Conservation (phyloP, 2,888 invertebrate genomes). For the Barypeithes pellucidus region DNA sequence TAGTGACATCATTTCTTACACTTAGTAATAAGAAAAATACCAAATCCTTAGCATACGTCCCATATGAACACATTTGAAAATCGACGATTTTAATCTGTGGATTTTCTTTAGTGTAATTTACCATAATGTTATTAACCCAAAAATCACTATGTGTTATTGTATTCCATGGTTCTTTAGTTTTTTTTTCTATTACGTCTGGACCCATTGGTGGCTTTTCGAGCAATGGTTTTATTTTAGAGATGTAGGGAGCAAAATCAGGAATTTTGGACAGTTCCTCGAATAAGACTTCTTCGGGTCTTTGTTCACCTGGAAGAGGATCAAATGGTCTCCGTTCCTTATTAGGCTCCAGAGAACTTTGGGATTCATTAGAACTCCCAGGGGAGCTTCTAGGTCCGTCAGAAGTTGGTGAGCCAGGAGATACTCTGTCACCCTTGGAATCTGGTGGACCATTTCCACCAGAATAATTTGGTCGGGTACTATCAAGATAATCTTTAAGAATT, state of each 20-base stretch:
- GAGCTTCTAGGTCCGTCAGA: no score
- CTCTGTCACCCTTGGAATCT: background rate
- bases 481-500: slow-evolving; percentile 10
- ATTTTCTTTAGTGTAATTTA: slow-evolving; percentile 65
- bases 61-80: slow-evolving; percentile 59
- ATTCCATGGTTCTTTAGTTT: slow-evolving; percentile 69
- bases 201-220: slow-evolving; percentile 5
- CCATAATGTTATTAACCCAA: slow-evolving; percentile 76
- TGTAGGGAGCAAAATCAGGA: slow-evolving; percentile 32
- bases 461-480: background rate
- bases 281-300: slow-evolving; percentile 11
- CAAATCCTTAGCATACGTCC: slow-evolving; percentile 58
- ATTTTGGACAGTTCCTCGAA: slow-evolving; percentile 3
- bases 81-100: slow-evolving; percentile 59
- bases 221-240: slow-evolving; percentile 4
- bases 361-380: no score
- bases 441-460: background rate
- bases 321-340: no score
- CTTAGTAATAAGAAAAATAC: slow-evolving; percentile 62
- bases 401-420: no score
- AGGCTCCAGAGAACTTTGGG: no score
- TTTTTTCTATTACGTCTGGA: background rate
- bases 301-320: slow-evolving; percentile 15
- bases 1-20: slow-evolving; percentile 47
- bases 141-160: slow-evolving; percentile 74